Evolutionary conservation across 2,888 invertebrate species (phyloP), one percentile per base, ranked within the genome.

Genomic region (Exocentrus adspersus): DNA sequence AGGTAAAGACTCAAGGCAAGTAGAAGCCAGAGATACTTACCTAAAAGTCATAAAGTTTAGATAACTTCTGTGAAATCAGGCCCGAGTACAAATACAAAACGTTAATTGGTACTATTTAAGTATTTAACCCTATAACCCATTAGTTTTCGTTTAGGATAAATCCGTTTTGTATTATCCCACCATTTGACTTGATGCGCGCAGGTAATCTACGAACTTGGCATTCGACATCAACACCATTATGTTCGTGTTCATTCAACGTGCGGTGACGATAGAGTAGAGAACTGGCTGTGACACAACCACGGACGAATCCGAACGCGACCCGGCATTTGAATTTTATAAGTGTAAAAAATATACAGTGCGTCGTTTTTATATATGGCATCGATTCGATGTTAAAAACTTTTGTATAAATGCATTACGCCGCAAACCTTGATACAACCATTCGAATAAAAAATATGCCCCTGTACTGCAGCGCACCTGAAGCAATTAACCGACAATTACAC

Each of bases 301-400:
- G 20, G 9, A 14, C 10, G 30, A 28, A 32, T 12, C 24, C 10
- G 4, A 42, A 37, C 32, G 32, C 54, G 54, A 43, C 30, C 57
- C 46, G 57, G 57, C 57, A 21, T 57, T 57, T 46, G 32, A 57
- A 30, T 32, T n/a, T 32, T 57, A 42, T 43, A 24, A 57, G 57
- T 57, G 57, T 57, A 57, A 57, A 57, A 46, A 57, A 32, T n/a
- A n/a, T 24, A 24, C 24, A 57, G 46, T 45, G 57, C 57, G 57
- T 57, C 46, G 57, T 57, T 57, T 45, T 57, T 57, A 17, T 20
- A 14, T 32, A 32, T 32, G 30, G 10, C n/a, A 30, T 32, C n/a
- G 12, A 43, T 19, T 46, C 32, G 32, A n/a, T 42, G 20, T 20
- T 17, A 21, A 21, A 20, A n/a, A 46, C 2, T 14, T 20, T 14